Conservation (phyloP, 2,113 vertebrate species). For the Forbesichthys agassizii region DNA sequence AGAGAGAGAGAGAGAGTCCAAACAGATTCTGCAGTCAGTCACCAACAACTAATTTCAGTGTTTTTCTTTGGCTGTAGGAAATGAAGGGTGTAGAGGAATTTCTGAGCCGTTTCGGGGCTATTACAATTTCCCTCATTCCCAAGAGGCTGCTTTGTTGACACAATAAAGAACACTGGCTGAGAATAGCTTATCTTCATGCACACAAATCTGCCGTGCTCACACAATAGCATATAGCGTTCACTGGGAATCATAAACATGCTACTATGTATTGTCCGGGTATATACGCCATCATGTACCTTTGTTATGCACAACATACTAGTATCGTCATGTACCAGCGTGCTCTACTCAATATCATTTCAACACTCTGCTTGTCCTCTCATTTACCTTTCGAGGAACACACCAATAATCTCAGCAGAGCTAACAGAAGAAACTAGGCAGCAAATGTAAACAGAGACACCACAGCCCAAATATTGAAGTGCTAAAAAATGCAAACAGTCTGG, state of each 20-base stretch:
- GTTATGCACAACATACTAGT: not conserved
- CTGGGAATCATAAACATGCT: not conserved
- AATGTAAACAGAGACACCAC: too few species aligned
- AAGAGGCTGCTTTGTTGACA: slow-evolving; percentile 18
- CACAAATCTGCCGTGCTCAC: not conserved
- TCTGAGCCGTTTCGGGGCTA: slow-evolving; percentile 37
- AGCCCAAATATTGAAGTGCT: too few species aligned
- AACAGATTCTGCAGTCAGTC: slow-evolving; percentile 32
- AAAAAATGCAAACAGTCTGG: too few species aligned
- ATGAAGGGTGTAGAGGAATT: slow-evolving; percentile 45
- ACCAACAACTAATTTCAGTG: slow-evolving; percentile 36
- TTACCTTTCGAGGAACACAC: not conserved
- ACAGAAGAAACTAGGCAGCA: too few species aligned
- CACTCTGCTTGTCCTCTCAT: not conserved
- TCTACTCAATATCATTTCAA: not conserved
- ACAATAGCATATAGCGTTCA: not conserved
- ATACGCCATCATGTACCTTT: too few species aligned
- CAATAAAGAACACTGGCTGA: slow-evolving; percentile 3
- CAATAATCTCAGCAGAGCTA: too few species aligned
- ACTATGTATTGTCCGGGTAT: too few species aligned
- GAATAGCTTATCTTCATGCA: not conserved
- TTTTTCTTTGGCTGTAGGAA: slow-evolving; percentile 39
- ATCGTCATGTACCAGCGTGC: not conserved
- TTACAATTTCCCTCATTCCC: slow-evolving; percentile 23
- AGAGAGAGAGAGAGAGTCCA: slow-evolving; percentile 28